Evolutionary conservation across 1,140 invertebrate species (phyloP).

Genomic region (Sipha flava): DNA sequence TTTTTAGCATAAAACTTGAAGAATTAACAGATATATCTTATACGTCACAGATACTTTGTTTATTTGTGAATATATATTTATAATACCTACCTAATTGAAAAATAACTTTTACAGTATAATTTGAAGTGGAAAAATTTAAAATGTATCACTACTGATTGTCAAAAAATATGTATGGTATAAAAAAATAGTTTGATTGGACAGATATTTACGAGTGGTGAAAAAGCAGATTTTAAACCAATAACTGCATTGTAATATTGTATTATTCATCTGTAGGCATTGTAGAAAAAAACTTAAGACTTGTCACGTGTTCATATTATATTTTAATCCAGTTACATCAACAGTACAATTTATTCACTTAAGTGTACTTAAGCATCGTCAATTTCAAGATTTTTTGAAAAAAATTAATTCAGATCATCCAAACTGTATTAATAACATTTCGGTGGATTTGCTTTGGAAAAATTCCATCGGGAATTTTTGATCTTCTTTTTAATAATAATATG

Average conservation of each 20-base stretch:
- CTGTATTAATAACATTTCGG: too few relatives aligned
- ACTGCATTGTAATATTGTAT: conserved; percentile 39
- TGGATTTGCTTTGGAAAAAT: conserved; percentile 34
- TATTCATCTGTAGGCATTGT: conserved; percentile 42
- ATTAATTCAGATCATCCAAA: too few relatives aligned
- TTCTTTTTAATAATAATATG: too few relatives aligned
- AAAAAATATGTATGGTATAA: too few relatives aligned
- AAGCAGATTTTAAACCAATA: background rate
- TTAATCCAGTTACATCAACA: conserved; percentile 39
- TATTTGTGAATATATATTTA: background rate
- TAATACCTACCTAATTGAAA: background rate
- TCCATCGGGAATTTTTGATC: conserved; percentile 24
- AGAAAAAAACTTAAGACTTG: conserved; percentile 37
- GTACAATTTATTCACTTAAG: conserved; percentile 41
- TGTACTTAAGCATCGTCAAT: conserved; percentile 39
- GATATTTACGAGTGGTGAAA: too few relatives aligned
- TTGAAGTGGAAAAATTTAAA: background rate
- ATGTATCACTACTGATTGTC: too few relatives aligned
- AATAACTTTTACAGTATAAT: background rate
- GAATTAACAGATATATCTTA: background rate
- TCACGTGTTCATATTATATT: conserved; percentile 41
- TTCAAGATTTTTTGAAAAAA: too few relatives aligned
- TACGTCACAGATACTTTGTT: background rate
- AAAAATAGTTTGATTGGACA: too few relatives aligned
- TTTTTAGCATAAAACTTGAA: background rate